These are phyloP conservation scores for Butorides virescens DNA, from an alignment of 2,113 vertebrate genomes.

Conservation along the genomic window DNA sequence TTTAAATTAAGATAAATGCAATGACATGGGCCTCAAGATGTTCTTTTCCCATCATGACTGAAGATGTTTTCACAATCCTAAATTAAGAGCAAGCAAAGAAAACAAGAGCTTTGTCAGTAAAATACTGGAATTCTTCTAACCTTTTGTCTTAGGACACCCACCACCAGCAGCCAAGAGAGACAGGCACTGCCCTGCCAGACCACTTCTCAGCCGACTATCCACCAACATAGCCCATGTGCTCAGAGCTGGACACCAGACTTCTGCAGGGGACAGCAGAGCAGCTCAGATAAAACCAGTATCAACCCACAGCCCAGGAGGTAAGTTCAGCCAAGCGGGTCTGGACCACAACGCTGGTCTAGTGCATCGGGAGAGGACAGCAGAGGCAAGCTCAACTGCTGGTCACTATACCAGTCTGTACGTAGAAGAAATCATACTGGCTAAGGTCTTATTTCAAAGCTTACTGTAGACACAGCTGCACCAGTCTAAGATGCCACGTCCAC, in stretches of 20 bases:
- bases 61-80: background rate
- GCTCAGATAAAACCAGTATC: background rate
- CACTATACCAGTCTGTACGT: background rate
- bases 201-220: background rate
- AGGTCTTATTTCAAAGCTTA: background rate
- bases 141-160: background rate
- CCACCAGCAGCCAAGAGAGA: background rate
- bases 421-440: background rate
- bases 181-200: background rate
- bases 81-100: background rate
- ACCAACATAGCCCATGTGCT: rapidly evolving
- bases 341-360: background rate
- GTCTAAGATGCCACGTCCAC: background rate
- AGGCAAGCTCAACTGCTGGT: background rate
- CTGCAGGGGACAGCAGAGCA: background rate
- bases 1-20: background rate
- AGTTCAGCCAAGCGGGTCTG: background rate
- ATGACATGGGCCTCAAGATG: background rate
- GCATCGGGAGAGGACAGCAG: background rate
- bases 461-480: background rate
- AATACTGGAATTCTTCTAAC: background rate
- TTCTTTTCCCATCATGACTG: background rate
- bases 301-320: background rate
- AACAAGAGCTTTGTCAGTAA: background rate
- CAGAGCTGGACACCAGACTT: background rate